Conservation (phyloP, 2,113 vertebrate species). For the Chaetops frenatus region DNA sequence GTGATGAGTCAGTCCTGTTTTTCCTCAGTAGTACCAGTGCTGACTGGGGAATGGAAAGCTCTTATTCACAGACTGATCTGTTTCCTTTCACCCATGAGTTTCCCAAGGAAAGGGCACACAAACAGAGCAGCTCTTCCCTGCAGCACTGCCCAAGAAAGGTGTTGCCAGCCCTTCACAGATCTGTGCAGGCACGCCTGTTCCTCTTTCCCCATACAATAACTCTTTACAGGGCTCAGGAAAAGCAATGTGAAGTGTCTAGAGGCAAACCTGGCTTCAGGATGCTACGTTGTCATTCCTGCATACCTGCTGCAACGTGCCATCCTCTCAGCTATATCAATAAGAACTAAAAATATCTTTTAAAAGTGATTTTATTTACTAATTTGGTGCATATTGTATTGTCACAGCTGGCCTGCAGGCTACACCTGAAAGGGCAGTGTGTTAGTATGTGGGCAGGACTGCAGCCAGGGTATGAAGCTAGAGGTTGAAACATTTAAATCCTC, state of each 20-base stretch:
- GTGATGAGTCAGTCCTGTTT: not conserved
- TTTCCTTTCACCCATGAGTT: not conserved
- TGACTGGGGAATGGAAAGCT: not conserved
- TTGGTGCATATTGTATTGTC: not conserved
- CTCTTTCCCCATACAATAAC: not conserved
- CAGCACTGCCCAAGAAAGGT: not conserved
- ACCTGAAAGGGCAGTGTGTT: not conserved
- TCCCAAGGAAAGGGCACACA: not conserved
- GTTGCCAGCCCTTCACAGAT: not conserved
- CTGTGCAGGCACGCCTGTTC: accelerated
- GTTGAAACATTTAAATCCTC: not conserved
- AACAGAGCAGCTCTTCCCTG: not conserved
- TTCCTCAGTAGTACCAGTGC: not conserved
- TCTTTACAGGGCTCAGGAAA: not conserved
- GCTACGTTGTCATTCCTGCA: not conserved
- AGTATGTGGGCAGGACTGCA: accelerated
- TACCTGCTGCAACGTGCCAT: not conserved
- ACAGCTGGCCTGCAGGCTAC: not conserved
- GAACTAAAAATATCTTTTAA: not conserved
- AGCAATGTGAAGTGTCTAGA: not conserved
- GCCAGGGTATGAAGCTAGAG: not conserved
- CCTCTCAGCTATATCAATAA: not conserved
- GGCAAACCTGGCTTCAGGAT: not conserved
- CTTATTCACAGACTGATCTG: not conserved
- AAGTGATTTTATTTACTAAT: not conserved